Conservation (phyloP, 2,888 invertebrate genomes). For the Mimas tiliae region DNA sequence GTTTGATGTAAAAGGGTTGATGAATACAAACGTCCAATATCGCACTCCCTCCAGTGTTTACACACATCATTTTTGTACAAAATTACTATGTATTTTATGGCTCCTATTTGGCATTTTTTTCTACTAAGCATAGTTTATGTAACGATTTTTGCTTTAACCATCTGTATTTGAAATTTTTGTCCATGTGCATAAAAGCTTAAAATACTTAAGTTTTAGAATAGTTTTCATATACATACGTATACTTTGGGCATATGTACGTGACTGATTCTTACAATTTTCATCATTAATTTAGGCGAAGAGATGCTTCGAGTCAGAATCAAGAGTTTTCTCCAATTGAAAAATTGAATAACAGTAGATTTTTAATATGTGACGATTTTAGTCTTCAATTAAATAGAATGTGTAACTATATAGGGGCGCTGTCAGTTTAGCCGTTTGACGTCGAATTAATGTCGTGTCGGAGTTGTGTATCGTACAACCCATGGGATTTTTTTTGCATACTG, state of each 20-base stretch:
- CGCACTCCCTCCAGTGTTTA: constrained; percentile 84
- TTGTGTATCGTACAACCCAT: too few relatives aligned
- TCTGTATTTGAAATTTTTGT: not conserved
- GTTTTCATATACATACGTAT: not conserved
- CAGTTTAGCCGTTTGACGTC: too few relatives aligned
- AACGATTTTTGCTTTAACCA: constrained; percentile 3
- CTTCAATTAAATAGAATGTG: too few relatives aligned
- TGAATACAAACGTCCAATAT: constrained; percentile 81
- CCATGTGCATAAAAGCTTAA: not conserved
- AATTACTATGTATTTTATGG: constrained; percentile 66
- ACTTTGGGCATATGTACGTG: not conserved
- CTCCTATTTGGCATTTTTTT: constrained; percentile 64
- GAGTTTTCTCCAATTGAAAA: not conserved
- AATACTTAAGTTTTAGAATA: not conserved
- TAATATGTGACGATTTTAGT: too few relatives aligned
- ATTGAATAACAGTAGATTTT: not conserved
- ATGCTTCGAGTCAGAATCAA: not conserved
- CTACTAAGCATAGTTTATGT: constrained; percentile 22
- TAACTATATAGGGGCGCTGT: too few relatives aligned
- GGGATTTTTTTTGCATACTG: too few relatives aligned
- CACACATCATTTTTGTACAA: constrained; percentile 80
- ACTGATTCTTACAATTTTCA: not conserved
- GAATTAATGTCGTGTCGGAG: too few relatives aligned
- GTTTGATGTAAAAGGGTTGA: constrained; percentile 65
- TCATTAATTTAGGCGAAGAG: not conserved